A percentile compares a stretch with the other conserved stretches of the same genome.
phyloP scores from a whole-genome alignment of 2,888 invertebrate genomes.

The Sthenelais limicola region DNA sequence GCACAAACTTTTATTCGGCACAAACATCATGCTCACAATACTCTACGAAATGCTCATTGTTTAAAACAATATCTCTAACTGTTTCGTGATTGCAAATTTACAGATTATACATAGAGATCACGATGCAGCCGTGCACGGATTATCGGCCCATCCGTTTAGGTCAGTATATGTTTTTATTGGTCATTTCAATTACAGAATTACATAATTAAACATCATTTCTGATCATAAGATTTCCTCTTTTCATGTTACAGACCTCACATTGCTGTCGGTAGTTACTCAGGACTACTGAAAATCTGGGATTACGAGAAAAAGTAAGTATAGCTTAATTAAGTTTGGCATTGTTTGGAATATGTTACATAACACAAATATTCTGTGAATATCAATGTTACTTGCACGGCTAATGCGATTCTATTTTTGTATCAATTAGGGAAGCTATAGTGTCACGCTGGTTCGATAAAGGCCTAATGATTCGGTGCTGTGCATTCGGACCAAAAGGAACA shows the following conservation, averaged over 20 bases:
- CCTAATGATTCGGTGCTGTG: constrained; percentile 63
- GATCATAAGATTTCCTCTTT: neutral
- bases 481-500: constrained; percentile 64
- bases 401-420: too few species aligned
- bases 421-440: constrained; percentile 62
- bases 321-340: neutral
- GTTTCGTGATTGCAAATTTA: constrained; percentile 15
- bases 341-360: neutral
- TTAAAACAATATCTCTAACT: too few species aligned
- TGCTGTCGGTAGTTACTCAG: constrained; percentile 70
- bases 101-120: constrained; percentile 70
- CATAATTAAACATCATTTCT: too few species aligned
- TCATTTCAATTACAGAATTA: too few species aligned
- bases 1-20: too few species aligned
- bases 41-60: too few species aligned
- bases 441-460: constrained; percentile 65
- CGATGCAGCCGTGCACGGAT: constrained; percentile 68
- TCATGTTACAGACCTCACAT: constrained; percentile 65
- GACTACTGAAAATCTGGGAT: constrained; percentile 71
- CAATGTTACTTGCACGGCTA: neutral
- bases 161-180: too few species aligned
- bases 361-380: neutral
- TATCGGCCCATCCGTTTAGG: constrained; percentile 65
- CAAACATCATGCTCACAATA: too few species aligned
- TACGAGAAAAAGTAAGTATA: constrained; percentile 68